Base-by-base conservation (phyloP, 1,140 invertebrate species). In the Sinonovacula constricta region DNA sequence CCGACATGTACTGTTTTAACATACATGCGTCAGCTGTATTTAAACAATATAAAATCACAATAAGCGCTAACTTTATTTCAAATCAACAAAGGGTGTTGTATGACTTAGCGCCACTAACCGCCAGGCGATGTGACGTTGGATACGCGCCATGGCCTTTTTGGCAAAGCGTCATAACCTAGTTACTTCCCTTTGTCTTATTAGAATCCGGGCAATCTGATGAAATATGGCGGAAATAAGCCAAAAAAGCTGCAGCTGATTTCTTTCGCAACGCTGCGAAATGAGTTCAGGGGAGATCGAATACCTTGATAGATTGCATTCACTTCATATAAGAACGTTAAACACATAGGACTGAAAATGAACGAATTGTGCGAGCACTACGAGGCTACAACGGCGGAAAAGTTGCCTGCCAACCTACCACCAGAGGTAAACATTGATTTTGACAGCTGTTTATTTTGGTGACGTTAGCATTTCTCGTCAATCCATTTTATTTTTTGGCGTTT, bases 381-480 rank as follows among this genome's bases (percentile, higher is more conserved):
- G 60, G 56, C 56, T 3, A 53, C 57, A 10, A 83, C 83, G 3
- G 86, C 84, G 69, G 88, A 88, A 68, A 63, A 82, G 54, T 56
- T 91, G 63, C 91, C 90, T 22, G 88, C 86, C 60, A 85, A 91
- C 72, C 89, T 98, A 34, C 97, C 97, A 7, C 88, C 88, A 57
- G 88, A 89, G 84, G 88, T 88, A 12, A 59, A 39, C 12, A 15
- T 34, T 26, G 22, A 26, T 15, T 10, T 69, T 31, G 15, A n/a
- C n/a, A n/a, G n/a, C n/a, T n/a, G n/a, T n/a, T n/a, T n/a, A 31
- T 36, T 33, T 31, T 60, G 54, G 22, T 24, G 24, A 24, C 15
- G 65, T 2, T 53, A 26, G 49, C 28, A 36, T 22, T 12, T 33
- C 28, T 22, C 67, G 14, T 67, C 22, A 26, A 22, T n/a, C n/a